A percentile compares a stretch with the other conserved stretches of the same genome.
These are phyloP conservation scores for Orbicella faveolata DNA, from an alignment of 64 coral and sea anemone genomes.

Conservation along the genomic window DNA sequence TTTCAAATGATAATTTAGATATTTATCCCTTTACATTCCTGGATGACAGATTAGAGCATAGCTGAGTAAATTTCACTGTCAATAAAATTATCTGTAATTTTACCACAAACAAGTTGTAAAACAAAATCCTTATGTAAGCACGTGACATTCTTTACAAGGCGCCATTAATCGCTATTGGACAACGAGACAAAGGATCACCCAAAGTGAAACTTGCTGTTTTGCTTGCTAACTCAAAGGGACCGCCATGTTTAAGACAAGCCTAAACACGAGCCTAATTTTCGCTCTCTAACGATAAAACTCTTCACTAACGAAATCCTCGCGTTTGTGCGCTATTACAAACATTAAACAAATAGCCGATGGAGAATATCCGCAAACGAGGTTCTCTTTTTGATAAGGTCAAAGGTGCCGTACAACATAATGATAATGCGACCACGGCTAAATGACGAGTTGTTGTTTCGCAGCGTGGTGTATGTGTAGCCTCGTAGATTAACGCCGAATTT, in stretches of 20 bases:
- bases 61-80: too few species aligned
- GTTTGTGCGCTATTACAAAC: not conserved
- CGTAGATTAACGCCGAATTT: not conserved
- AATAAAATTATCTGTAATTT: too few species aligned
- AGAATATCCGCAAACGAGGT: not conserved
- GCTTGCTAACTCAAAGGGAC: not conserved
- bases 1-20: too few species aligned
- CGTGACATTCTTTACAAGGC: not conserved
- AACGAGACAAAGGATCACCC: not conserved
- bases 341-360: not conserved
- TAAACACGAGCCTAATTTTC: not conserved
- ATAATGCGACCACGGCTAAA: conserved; percentile 9
- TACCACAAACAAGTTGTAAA: too few species aligned
- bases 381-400: conserved; percentile 23
- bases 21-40: too few species aligned
- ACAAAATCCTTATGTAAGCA: not conserved
- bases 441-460: conserved; percentile 23
- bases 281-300: not conserved
- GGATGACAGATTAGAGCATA: too few species aligned
- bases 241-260: not conserved
- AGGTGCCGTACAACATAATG: not conserved
- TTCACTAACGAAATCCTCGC: not conserved
- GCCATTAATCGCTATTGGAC: not conserved
- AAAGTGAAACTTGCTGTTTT: not conserved
- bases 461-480: not conserved